Evolutionary conservation across 2,113 vertebrate genomes (phyloP).

Genomic region (Pseudopipra pipra): DNA sequence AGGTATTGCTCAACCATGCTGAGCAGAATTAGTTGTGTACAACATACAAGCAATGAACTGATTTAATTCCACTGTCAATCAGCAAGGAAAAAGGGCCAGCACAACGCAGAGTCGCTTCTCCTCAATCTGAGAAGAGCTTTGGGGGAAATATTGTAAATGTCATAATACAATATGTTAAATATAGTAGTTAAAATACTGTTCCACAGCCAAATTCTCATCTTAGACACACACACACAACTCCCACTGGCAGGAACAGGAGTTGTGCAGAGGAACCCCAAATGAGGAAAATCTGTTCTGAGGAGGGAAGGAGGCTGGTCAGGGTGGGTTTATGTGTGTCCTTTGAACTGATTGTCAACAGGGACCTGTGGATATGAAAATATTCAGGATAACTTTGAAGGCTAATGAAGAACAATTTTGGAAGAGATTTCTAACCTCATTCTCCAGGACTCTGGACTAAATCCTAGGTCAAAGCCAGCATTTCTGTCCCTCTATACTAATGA

Average conservation of each 20-base stretch:
- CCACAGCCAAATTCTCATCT: conserved; percentile 58
- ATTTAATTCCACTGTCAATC: conserved; percentile 67
- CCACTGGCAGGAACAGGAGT: conserved; percentile 10
- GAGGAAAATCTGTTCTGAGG: neutral
- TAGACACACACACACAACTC: conserved; percentile 28
- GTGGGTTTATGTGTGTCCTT: neutral
- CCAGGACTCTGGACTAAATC: neutral
- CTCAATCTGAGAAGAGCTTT: conserved; percentile 69
- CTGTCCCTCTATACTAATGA: neutral
- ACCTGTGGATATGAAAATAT: neutral
- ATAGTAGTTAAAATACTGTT: conserved; percentile 65
- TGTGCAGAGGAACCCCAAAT: neutral
- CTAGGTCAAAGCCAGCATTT: neutral
- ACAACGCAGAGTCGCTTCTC: conserved; percentile 42
- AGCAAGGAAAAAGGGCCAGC: conserved; percentile 68
- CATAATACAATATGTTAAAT: conserved; percentile 74
- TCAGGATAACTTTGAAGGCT: neutral
- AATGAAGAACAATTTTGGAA: neutral
- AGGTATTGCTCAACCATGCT: conserved; percentile 45
- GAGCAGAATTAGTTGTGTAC: conserved; percentile 51
- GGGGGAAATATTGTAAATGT: conserved; percentile 73
- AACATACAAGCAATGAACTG: conserved; percentile 46
- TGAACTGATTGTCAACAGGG: neutral
- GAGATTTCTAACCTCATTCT: neutral
- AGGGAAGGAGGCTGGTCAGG: neutral